phyloP scores from a whole-genome alignment of 2,888 invertebrate genomes.

The Ormyrus rosae region DNA sequence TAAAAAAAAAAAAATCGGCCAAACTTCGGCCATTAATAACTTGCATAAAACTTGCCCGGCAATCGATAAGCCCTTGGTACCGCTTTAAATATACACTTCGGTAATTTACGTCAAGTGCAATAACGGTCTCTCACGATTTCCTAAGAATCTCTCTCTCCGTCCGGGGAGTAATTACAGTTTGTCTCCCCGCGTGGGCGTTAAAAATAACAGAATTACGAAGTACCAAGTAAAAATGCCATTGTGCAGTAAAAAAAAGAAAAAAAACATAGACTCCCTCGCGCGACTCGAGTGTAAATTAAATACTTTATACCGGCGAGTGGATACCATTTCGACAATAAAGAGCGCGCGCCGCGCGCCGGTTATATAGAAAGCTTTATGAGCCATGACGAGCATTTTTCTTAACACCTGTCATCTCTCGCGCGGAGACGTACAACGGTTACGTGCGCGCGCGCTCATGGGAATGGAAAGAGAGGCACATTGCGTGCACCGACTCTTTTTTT shows the following conservation, averaged over 20 bases:
- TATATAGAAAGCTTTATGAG: constrained; percentile 46
- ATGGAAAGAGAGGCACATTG: constrained; percentile 3
- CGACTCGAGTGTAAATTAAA: constrained; percentile 47
- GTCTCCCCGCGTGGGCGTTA: constrained; percentile 28
- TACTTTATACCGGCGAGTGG: constrained; percentile 38
- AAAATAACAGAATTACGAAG: constrained; percentile 32
- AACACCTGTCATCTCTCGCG: constrained; percentile 50
- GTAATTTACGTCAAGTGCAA: not conserved
- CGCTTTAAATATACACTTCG: too few species aligned
- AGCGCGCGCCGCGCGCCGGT: not conserved
- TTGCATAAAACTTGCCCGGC: not conserved
- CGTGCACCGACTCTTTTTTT: not conserved
- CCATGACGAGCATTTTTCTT: constrained; percentile 55
- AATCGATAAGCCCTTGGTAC: too few species aligned
- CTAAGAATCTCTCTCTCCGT: too few species aligned
- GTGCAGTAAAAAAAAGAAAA: constrained; percentile 3
- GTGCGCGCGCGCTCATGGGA: not conserved
- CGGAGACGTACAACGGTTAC: constrained; percentile 40
- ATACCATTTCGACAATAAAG: constrained; percentile 49
- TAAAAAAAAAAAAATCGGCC: too few species aligned
- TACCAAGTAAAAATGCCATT: constrained; percentile 27
- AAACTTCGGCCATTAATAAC: too few species aligned
- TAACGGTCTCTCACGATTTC: too few species aligned
- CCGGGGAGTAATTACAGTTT: not conserved
- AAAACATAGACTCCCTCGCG: constrained; percentile 13